Evolutionary conservation across 2,113 vertebrate species (phyloP), one percentile per base, ranked within the genome.

Genomic region (Salvelinus namaycush): DNA sequence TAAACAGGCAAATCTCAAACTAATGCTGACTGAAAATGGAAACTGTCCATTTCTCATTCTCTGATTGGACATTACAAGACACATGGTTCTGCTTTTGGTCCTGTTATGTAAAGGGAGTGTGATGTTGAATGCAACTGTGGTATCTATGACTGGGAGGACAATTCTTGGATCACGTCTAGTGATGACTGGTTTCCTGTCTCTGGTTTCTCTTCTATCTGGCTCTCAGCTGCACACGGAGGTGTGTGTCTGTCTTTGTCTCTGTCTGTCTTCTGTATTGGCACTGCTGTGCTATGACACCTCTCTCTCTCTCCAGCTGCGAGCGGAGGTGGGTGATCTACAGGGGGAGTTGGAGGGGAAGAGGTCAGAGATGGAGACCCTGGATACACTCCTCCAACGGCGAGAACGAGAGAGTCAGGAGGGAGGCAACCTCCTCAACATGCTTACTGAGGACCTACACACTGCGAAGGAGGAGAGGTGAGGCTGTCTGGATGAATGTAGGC

Each of bases 341-440:
- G 86, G 26, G 29, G 93, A 96, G 75, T 65, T 95, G 5, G 90
- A 93, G 57, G 92, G 92, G 3, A 93, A 93, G 34, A 88, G 83
- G 5, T 84, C 83, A 0, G 95, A 97, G 75, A 92, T 98, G 88
- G 93, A 95, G 68, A 93, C 83, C 0, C 84, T 98, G 76, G 95
- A 96, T 76, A 91, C 72, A 0, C 92, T 98, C 0, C 92, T 95
- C 78, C 94, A 95, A 65, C 86, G 90, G 7, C 83, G 87, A 2
- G 94, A 94, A 27, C 86, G 95, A 68, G 97, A 98, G 79, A 94
- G 93, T 82, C 93, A 95, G 72, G 96, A 96, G 84, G 95, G 91
- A 54, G 89, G 91, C 0, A 94, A 94, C 86, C 94, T 96, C 27
- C 83, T 98, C 5, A 86, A 92, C 24, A 92, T 98, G 94, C 92